phyloP scores from a whole-genome alignment of 2,113 vertebrate species.

The Camelus dromedarius region DNA sequence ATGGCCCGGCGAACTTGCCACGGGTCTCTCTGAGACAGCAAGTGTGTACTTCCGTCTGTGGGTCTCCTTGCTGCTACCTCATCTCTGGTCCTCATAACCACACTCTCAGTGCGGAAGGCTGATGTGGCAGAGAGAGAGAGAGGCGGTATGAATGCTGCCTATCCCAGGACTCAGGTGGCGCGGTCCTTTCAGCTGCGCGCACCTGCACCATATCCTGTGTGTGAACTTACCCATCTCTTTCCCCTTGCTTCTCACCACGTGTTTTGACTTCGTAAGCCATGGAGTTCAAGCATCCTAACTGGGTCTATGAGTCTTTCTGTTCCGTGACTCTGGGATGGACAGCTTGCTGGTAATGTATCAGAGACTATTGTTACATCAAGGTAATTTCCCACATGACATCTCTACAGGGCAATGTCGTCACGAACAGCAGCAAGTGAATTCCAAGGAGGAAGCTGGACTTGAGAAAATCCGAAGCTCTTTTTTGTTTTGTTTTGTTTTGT shows the following conservation, averaged over 20 bases:
- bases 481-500: no score
- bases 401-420: neutral
- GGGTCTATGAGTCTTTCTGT: neutral
- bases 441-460: neutral
- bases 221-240: neutral
- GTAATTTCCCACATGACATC: neutral
- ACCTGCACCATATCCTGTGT: neutral
- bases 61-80: neutral
- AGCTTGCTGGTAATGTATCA: neutral
- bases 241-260: neutral
- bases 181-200: neutral
- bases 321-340: neutral
- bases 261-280: neutral
- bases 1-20: neutral
- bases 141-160: neutral
- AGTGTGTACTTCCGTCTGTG: neutral
- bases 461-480: neutral
- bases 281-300: neutral
- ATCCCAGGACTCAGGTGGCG: neutral
- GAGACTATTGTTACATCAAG: neutral
- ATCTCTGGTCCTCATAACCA: neutral
- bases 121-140: neutral
- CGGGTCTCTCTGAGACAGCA: neutral
- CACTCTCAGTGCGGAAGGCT: neutral
- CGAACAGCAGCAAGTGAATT: neutral